Base-by-base conservation (phyloP, 1,140 invertebrate genomes). In the Meloidogyne hapla region DNA sequence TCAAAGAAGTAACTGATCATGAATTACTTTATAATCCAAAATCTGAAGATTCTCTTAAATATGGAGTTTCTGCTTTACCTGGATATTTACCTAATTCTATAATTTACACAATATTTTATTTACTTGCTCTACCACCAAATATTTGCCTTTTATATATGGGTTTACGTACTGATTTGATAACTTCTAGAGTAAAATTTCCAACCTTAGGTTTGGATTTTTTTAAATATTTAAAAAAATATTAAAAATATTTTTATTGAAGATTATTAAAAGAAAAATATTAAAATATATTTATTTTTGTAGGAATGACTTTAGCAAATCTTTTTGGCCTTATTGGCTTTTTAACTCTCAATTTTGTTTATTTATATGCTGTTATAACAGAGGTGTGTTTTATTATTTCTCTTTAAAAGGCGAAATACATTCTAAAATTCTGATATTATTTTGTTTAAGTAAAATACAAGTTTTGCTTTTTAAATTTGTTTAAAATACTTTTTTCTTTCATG, bases 261-360 rank as follows among this genome's bases (percentile, higher is more conserved):
- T 33, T 33, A 25, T 33, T 13, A 10, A 42, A 0, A 56, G n/a
- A 3, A 4, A 56, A 56, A n/a, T 56, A n/a, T 56, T 18, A 21
- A 21, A 33, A 67, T 5, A 6, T 63, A 13, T 56, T 80, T 4
- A 45, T 78, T 12, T 56, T 56, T 56, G n/a, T 56, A 56, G 81
- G 82, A 26, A 83, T 83, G 82, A 86, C 82, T 15, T 65, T 83
- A 15, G 82, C 82, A 23, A 83, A 83, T 74, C 68, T 83, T n/a
- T 83, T 85, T 66, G 82, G 82, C 15, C 45, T 83, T 3, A 42
- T 81, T 61, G 82, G 82, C 5, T 83, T 86, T 64, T 63, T 85
- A 13, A 65, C 77, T n/a, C 69, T 83, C 40, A 85, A 83, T 65
- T 68, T 80, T 74, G 75, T 83, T 48, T 85, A 83, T 78, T 78